These are phyloP conservation scores for Drosophila sordidula DNA, from an alignment of 2,888 invertebrate species.

Conservation along the genomic window DNA sequence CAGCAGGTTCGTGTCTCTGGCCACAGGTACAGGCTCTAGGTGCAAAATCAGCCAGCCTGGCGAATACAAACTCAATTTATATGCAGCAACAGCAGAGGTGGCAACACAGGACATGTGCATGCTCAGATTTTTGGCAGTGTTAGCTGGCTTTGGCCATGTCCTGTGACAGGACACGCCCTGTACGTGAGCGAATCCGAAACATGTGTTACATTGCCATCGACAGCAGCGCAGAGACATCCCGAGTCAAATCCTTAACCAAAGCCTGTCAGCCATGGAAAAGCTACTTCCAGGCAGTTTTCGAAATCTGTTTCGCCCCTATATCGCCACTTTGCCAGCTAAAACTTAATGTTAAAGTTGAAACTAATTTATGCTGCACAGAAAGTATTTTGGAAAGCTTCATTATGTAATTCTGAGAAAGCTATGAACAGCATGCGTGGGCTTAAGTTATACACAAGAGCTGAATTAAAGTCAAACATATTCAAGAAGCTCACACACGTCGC, in stretches of 20 bases:
- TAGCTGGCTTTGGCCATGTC: conserved; percentile 47
- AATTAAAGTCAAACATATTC: conserved; percentile 38
- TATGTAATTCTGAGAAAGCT: background rate
- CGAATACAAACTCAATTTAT: conserved; percentile 68
- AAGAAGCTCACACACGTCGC: conserved; percentile 18
- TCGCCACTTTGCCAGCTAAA: conserved; percentile 7
- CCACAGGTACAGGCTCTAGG: conserved; percentile 6
- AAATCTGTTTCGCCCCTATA: conserved; percentile 33
- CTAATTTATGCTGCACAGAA: background rate
- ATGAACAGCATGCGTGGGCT: conserved; percentile 16
- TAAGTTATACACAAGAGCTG: conserved; percentile 15
- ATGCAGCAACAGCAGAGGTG: conserved; percentile 35
- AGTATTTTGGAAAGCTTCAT: background rate
- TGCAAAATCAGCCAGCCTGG: conserved; percentile 10
- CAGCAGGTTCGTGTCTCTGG: conserved; percentile 35
- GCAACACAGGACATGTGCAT: conserved; percentile 24
- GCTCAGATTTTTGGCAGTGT: conserved; percentile 34
- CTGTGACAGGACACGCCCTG: conserved; percentile 74
- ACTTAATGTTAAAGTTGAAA: background rate
- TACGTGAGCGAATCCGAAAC: conserved; percentile 59
- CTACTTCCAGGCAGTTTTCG: conserved; percentile 11
- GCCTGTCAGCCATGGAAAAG: conserved; percentile 31
- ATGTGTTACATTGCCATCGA: conserved; percentile 48
- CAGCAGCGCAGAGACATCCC: conserved; percentile 39
- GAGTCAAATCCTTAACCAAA: conserved; percentile 25